Conservation (phyloP, 2,113 vertebrate species). For the Symphodus melops region DNA sequence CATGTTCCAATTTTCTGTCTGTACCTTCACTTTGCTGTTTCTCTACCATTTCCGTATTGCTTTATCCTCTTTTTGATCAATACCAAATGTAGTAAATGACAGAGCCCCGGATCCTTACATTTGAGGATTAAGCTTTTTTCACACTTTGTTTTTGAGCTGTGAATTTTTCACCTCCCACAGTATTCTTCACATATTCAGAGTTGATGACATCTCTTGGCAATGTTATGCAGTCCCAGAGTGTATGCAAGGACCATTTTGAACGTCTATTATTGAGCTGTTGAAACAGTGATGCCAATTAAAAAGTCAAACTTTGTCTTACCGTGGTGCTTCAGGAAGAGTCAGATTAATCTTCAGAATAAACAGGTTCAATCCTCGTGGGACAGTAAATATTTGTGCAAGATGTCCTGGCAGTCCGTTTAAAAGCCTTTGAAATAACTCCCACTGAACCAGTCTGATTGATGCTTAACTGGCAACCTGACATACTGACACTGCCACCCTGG, state of each 20-base stretch:
- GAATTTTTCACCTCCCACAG: slow-evolving; percentile 42
- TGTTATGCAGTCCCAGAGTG: background rate
- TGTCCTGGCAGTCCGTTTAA: background rate
- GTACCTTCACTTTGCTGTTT: background rate
- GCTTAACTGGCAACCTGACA: background rate
- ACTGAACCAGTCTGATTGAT: background rate
- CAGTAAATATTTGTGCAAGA: background rate
- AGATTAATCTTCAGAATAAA: background rate
- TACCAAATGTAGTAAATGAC: slow-evolving; percentile 17
- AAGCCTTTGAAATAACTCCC: background rate
- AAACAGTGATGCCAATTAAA: background rate
- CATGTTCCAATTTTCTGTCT: slow-evolving; percentile 5
- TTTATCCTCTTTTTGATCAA: background rate
- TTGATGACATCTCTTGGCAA: slow-evolving; percentile 19
- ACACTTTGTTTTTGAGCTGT: slow-evolving; percentile 18
- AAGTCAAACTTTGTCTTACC: too few relatives aligned
- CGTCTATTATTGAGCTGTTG: background rate
- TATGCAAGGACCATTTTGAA: slow-evolving; percentile 1
- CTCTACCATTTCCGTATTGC: background rate
- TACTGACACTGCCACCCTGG: background rate
- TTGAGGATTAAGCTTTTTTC: slow-evolving; percentile 3
- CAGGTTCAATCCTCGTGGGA: background rate
- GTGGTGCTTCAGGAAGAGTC: background rate
- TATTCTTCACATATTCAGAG: slow-evolving; percentile 15
- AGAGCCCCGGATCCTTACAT: slow-evolving; percentile 9